Evolutionary conservation across 2,797 vertebrate species (phyloP).

Genomic region (Hemitrygon akajei): DNA sequence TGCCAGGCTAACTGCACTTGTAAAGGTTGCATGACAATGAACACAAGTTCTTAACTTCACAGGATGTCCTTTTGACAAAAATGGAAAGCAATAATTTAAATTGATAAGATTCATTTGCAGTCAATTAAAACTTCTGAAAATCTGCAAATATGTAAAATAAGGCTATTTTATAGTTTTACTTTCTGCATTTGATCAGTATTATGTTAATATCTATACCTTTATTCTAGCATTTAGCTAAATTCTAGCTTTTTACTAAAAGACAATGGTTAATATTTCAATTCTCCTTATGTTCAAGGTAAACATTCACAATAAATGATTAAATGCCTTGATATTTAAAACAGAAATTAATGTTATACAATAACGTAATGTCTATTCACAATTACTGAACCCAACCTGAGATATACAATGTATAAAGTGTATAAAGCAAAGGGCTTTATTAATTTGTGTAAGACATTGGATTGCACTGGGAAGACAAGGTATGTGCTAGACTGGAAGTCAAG

Average conservation of each 20-base stretch:
- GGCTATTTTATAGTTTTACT: neutral
- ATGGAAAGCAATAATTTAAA: conserved; percentile 50
- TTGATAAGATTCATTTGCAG: neutral
- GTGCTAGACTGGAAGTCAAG: neutral
- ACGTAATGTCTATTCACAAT: neutral
- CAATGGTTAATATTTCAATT: neutral
- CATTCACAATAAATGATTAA: neutral
- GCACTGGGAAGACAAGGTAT: neutral
- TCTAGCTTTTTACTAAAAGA: neutral
- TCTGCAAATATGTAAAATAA: neutral
- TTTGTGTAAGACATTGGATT: neutral
- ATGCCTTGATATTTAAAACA: neutral
- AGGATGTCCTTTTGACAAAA: conserved; percentile 70
- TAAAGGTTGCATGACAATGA: conserved; percentile 75
- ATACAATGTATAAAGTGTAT: neutral
- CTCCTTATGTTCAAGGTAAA: neutral
- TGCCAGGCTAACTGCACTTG: conserved; percentile 81
- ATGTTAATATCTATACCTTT: neutral
- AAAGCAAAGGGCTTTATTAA: neutral
- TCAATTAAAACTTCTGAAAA: neutral
- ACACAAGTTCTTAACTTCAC: conserved; percentile 72
- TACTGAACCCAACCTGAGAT: neutral
- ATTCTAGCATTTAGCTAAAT: neutral
- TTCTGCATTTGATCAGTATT: neutral
- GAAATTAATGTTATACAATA: neutral